Conservation (phyloP, 2,113 vertebrate species). For the Pterophyllum scalare region DNA sequence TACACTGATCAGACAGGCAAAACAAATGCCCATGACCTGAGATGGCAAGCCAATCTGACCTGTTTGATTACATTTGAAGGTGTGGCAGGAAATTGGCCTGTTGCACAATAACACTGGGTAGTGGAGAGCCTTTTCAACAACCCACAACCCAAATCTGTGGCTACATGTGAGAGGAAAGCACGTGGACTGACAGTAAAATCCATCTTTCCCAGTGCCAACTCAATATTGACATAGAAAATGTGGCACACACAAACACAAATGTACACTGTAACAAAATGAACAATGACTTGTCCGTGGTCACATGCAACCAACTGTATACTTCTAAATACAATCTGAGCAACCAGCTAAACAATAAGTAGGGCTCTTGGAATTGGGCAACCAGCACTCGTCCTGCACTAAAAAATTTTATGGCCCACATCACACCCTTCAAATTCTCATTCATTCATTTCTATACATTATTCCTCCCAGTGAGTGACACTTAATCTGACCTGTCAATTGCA, state of each 20-base stretch:
- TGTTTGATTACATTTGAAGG: slow-evolving; percentile 33
- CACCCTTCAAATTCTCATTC: not conserved
- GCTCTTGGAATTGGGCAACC: slow-evolving; percentile 1
- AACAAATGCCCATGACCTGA: not conserved
- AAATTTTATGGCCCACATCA: slow-evolving; percentile 11
- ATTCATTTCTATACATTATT: slow-evolving; percentile 1
- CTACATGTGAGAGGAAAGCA: slow-evolving; percentile 71
- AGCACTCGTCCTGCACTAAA: not conserved
- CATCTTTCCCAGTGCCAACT: slow-evolving; percentile 51
- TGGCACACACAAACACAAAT: slow-evolving; percentile 13
- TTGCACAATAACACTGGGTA: slow-evolving; percentile 43
- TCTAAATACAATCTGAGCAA: slow-evolving; percentile 31
- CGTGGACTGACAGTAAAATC: slow-evolving; percentile 52
- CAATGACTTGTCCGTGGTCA: slow-evolving; percentile 30
- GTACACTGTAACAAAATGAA: slow-evolving; percentile 19
- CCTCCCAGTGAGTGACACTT: slow-evolving; percentile 14
- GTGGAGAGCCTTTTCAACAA: slow-evolving; percentile 25
- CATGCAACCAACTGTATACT: slow-evolving; percentile 45
- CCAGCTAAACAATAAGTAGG: slow-evolving; percentile 1
- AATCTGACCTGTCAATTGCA: slow-evolving; percentile 34
- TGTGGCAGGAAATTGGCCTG: slow-evolving; percentile 45
- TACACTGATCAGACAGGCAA: not conserved
- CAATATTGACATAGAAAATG: slow-evolving; percentile 67
- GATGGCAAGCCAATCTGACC: not conserved
- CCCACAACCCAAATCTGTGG: slow-evolving; percentile 22